phyloP scores from a whole-genome alignment of 64 coral and sea anemone species.

The Stichodactyla helianthus region DNA sequence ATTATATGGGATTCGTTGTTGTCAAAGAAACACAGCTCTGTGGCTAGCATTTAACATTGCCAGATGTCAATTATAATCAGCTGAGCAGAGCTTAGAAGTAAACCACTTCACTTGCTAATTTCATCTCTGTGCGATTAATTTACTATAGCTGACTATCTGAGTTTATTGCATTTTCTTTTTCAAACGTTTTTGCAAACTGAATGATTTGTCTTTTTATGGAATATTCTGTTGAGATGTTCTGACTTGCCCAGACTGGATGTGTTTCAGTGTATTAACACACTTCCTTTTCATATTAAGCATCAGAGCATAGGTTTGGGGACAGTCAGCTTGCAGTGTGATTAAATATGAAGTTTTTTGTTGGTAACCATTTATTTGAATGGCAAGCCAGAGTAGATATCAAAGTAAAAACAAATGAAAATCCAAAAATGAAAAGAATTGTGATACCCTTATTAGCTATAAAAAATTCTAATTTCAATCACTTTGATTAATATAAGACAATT shows the following conservation, averaged over 20 bases:
- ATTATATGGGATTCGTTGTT: neutral
- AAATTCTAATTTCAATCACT: neutral
- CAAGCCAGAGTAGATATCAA: neutral
- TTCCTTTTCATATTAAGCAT: neutral
- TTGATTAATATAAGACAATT: neutral
- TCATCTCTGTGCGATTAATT: neutral
- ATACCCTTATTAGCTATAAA: neutral
- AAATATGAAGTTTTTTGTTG: neutral
- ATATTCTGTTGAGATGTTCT: neutral
- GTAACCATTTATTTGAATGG: neutral
- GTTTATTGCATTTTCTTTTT: neutral
- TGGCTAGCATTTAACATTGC: neutral
- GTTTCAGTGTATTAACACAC: neutral
- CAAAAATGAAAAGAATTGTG: neutral
- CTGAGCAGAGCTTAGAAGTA: neutral
- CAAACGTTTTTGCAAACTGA: neutral
- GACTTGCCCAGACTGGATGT: neutral
- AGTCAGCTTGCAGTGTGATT: neutral
- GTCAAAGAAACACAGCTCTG: conserved; percentile 1
- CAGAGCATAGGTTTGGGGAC: neutral
- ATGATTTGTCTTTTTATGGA: neutral
- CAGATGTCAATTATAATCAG: neutral
- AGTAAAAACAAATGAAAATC: neutral
- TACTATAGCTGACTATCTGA: neutral
- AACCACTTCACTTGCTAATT: neutral